These are phyloP conservation scores for Phasia obesa DNA, from an alignment of 2,888 invertebrate species.

Conservation along the genomic window DNA sequence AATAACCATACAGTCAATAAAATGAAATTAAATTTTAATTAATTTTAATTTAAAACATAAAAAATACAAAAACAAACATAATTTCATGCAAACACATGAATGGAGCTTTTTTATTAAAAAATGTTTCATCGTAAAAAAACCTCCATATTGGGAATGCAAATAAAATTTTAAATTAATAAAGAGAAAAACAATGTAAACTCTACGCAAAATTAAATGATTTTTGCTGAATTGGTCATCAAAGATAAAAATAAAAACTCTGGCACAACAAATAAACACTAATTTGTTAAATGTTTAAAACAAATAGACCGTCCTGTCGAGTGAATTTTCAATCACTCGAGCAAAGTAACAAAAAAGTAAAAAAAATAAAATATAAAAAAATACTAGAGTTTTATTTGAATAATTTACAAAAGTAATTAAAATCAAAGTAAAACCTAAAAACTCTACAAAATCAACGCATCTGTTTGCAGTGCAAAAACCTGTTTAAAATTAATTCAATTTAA, in stretches of 20 bases:
- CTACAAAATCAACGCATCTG: conserved; percentile 23
- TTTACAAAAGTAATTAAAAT: conserved; percentile 46
- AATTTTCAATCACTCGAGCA: neutral
- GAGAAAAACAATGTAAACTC: conserved; percentile 23
- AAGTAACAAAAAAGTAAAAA: neutral
- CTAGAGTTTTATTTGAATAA: conserved; percentile 23
- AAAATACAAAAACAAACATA: conserved; percentile 16
- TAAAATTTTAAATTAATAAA: conserved; percentile 39
- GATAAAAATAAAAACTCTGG: conserved; percentile 45
- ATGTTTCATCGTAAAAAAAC: neutral
- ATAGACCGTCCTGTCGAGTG: conserved; percentile 6
- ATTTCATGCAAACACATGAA: neutral
- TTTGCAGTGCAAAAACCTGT: conserved; percentile 20
- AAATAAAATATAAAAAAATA: neutral
- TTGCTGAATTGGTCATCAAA: conserved; percentile 64
- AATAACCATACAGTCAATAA: conserved; percentile 60
- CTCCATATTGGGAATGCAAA: conserved; percentile 9
- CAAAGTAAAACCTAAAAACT: conserved; percentile 31
- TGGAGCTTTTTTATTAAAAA: neutral
- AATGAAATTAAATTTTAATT: conserved; percentile 68
- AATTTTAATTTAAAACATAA: conserved; percentile 66
- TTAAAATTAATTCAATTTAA: conserved; percentile 59
- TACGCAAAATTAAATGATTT: conserved; percentile 61
- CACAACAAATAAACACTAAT: conserved; percentile 59
- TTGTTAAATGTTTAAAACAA: conserved; percentile 51